Evolutionary conservation across 2,797 vertebrate species (phyloP).

Genomic region (Epinephelus awoara): DNA sequence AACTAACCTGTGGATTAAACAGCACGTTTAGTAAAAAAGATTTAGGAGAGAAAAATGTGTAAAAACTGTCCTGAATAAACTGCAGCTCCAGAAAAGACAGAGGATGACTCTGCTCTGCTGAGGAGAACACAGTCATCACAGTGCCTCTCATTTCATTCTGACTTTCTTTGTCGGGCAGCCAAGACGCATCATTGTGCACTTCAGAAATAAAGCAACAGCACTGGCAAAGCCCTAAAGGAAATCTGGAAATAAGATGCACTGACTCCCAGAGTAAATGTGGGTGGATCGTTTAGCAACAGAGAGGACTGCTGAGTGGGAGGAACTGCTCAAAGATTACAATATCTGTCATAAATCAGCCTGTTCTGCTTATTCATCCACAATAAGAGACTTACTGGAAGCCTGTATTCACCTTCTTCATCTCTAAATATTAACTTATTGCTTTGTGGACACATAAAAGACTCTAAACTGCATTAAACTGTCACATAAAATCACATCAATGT

Average conservation of each 20-base stretch:
- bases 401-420: slow-evolving; percentile 22
- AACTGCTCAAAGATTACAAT: slow-evolving; percentile 53
- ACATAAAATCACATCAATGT: background rate
- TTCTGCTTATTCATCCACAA: slow-evolving; percentile 45
- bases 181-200: slow-evolving; percentile 26
- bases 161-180: slow-evolving; percentile 35
- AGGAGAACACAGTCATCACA: slow-evolving; percentile 22
- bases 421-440: slow-evolving; percentile 1
- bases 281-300: slow-evolving; percentile 58
- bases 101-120: background rate
- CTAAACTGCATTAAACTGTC: background rate
- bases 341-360: slow-evolving; percentile 52
- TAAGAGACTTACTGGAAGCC: slow-evolving; percentile 25
- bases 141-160: slow-evolving; percentile 11
- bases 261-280: slow-evolving; percentile 61
- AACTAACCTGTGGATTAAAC: background rate
- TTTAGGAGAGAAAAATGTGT: background rate
- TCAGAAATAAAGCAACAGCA: slow-evolving; percentile 33
- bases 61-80: background rate
- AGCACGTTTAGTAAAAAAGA: background rate
- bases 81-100: background rate
- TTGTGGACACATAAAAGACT: background rate
- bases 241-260: slow-evolving; percentile 40
- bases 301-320: slow-evolving; percentile 59
- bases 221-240: slow-evolving; percentile 36